Evolutionary conservation across 2,113 vertebrate species (phyloP), one percentile per base, ranked within the genome.

Genomic region (Nesogale talazaci): DNA sequence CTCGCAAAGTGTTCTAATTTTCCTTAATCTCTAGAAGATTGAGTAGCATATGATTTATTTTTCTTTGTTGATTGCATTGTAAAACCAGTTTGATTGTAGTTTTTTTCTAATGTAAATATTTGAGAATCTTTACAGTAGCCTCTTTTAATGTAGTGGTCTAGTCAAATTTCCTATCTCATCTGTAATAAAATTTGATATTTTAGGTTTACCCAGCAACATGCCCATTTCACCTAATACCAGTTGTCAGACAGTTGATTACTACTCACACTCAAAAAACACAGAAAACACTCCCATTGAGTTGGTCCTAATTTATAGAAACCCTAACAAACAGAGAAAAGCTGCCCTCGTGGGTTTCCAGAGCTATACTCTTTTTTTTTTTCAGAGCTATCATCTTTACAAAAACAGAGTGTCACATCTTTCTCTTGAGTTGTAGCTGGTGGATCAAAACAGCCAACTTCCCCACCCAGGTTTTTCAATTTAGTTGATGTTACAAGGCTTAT

Each of bases 51-150:
- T 15, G 6, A 52, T 17, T 77, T 19, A 7, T 27, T 29, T 52
- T 77, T 22, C 75, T 46, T 77, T 6, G 40, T 42, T 76, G 38
- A 31, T 46, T 52, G 27, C 46, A 77, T 77, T 77, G 46, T 52
- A 46, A 77, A 77, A 76, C 4, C 15, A 52, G 42, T 15, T 84
- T 84, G 17, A 12, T 52, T 42, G 3, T 46, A 61, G 2, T 11
- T 84, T 93, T 84, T 93, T 91, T 91, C 36, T 69, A 52, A 63
- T 46, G 34, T 11, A 92, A 86, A 80, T 88, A 6, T 83, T 79
- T 83, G 42, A 88, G 20, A 59, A 27, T 20, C 6, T 79, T 57
- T 67, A 34, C 11, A 78, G 31, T 77, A 78, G 34, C 3, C 4
- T 74, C 3, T 61, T 25, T 46, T 89, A 76, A 38, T 78, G 61